Conservation (phyloP, 2,888 invertebrate genomes). For the Hipparchia semele region DNA sequence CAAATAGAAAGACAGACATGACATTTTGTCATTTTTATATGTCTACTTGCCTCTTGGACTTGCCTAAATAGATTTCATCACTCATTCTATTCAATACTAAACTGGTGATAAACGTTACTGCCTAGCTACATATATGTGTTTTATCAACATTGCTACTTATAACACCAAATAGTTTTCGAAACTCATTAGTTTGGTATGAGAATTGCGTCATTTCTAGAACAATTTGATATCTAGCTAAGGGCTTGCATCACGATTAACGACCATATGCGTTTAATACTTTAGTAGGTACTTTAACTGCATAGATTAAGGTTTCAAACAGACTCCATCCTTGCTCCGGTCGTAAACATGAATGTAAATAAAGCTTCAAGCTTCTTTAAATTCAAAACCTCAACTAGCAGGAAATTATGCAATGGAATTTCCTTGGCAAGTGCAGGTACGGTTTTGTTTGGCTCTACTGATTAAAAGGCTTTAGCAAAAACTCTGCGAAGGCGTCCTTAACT, state of each 20-base stretch:
- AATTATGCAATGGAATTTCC: slow-evolving; percentile 48
- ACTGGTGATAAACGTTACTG: background rate
- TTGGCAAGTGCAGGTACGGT: slow-evolving; percentile 38
- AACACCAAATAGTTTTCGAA: background rate
- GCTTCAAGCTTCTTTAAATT: slow-evolving; percentile 50
- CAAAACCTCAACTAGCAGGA: slow-evolving; percentile 45
- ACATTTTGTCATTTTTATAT: background rate
- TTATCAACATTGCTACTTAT: slow-evolving; percentile 8
- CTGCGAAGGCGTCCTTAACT: background rate
- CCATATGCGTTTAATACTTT: background rate
- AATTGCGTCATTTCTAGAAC: slow-evolving; percentile 2
- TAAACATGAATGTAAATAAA: slow-evolving; percentile 48
- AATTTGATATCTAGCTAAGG: background rate
- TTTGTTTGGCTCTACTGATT: background rate
- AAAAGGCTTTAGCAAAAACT: background rate
- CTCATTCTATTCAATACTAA: background rate
- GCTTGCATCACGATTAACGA: background rate
- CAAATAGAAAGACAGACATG: too few species aligned
- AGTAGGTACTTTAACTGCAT: slow-evolving; percentile 6
- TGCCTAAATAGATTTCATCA: background rate
- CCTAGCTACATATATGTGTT: background rate
- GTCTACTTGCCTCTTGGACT: background rate
- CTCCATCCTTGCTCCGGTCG: slow-evolving; percentile 26
- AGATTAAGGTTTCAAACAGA: slow-evolving; percentile 17
- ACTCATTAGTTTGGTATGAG: slow-evolving; percentile 10